Base-by-base conservation (phyloP, 2,797 vertebrate genomes). In the Melanotaenia parkinsoni region DNA sequence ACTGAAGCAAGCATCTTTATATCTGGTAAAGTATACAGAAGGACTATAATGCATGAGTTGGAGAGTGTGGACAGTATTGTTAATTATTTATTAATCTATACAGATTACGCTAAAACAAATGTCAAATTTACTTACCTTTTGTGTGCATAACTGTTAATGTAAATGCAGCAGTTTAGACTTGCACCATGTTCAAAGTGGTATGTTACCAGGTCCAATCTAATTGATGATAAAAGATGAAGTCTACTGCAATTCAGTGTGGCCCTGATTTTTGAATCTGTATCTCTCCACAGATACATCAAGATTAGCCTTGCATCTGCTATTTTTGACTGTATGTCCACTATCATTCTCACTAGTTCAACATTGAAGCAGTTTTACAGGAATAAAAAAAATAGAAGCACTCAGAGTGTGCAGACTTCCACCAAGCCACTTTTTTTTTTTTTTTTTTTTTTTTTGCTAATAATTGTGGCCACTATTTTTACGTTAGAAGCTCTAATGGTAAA, bases 111-210 rank as follows among this genome's bases (percentile, higher is more conserved):
- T n/a, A n/a, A 50, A 22, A 9, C n/a, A n/a, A n/a, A 9, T 50
- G 45, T n/a, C 45, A 50, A 50, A 50, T 50, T 8, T 3, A 50
- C 20, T n/a, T 9, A 50, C n/a, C 20, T 22, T 10, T 11, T 22
- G n/a, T 64, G 30, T 64, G n/a, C 47, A 30, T 37, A 51, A 35
- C 51, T 53, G 32, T 47, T 50, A 35, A 63, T 35, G 45, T 50
- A 18, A 51, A 32, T 64, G 47, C 32, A 24, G 32, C 13, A 64
- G 63, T 43, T 43, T 35, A 30, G 11, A 30, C 11, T 10, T 24
- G 50, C 12, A 22, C 20, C 50, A 51, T 10, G 22, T 24, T 53
- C 2, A 53, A 24, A n/a, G 20, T 22, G 3, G 4, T 24, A 53
- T 53, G 50, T 12, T 22, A 51, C 9, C 47, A 24, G 22, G n/a